These are phyloP conservation scores for Montipora sp. DNA, from an alignment of 64 coral and sea anemone species.

Conservation along the genomic window DNA sequence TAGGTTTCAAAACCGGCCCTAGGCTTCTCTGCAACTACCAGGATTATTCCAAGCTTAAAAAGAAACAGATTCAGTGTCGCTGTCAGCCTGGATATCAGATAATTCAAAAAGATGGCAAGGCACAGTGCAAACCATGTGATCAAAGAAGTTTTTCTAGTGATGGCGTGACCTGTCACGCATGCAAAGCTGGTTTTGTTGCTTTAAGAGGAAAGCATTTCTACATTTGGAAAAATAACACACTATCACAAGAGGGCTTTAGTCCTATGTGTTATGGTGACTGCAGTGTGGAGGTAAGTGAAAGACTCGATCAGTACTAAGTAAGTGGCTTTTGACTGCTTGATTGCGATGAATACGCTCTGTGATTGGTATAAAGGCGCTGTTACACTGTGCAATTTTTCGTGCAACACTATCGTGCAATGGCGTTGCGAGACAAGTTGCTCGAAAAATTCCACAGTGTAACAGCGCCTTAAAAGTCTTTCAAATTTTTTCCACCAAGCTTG, in stretches of 20 bases:
- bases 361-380: no score
- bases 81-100: conserved; percentile 71
- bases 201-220: conserved; percentile 73
- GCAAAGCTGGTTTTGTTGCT: conserved; percentile 47
- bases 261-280: conserved; percentile 63
- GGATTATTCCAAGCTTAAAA: background rate
- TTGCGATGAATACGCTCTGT: no score
- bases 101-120: background rate
- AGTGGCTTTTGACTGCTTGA: no score
- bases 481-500: no score
- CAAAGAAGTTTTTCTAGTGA: conserved; percentile 27
- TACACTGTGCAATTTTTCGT: no score
- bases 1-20: background rate
- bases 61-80: background rate
- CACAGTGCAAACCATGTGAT: conserved; percentile 9
- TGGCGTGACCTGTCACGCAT: conserved; percentile 56
- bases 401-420: no score
- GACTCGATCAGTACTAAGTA: no score
- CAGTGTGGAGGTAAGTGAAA: conserved; percentile 33
- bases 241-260: conserved; percentile 51
- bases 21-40: conserved; percentile 31
- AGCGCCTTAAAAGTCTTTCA: no score
- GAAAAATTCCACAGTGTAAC: no score
- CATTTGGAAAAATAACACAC: conserved; percentile 45
- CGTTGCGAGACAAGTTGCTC: no score